Conservation (phyloP, 2,888 invertebrate species). For the Agrochola macilenta region DNA sequence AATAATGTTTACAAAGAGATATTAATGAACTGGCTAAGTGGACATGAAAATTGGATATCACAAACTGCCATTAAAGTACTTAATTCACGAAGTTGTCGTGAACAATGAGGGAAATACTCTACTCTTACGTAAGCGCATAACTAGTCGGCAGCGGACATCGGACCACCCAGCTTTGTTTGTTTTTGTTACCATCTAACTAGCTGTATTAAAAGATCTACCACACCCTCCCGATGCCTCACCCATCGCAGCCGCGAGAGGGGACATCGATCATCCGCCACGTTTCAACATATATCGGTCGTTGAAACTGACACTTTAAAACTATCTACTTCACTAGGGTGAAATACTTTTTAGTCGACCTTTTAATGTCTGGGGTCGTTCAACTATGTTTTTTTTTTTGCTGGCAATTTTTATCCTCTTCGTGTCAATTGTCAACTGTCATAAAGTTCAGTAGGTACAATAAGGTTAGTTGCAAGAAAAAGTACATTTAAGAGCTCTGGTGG, state of each 20-base stretch:
- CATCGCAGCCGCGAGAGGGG: slow-evolving; percentile 59
- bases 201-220: slow-evolving; percentile 63
- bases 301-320: slow-evolving; percentile 75
- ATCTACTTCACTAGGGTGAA: slow-evolving; percentile 69
- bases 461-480: slow-evolving; percentile 22
- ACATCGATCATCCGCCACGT: slow-evolving; percentile 66
- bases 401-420: slow-evolving; percentile 44
- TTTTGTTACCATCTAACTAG: slow-evolving; percentile 76
- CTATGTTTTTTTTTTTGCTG: slow-evolving; percentile 44
- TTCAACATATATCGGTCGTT: slow-evolving; percentile 68
- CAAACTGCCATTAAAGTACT: slow-evolving; percentile 44
- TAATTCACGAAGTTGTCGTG: slow-evolving; percentile 58
- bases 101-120: slow-evolving; percentile 72
- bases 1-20: slow-evolving; percentile 41
- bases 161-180: slow-evolving; percentile 83
- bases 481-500: slow-evolving; percentile 10
- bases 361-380: slow-evolving; percentile 59
- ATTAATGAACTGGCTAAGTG: slow-evolving; percentile 51
- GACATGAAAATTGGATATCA: slow-evolving; percentile 54
- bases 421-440: slow-evolving; percentile 31
- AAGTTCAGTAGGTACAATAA: slow-evolving; percentile 11
- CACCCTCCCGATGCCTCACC: slow-evolving; percentile 58
- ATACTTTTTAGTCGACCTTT: slow-evolving; percentile 70
- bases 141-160: slow-evolving; percentile 65
- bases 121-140: slow-evolving; percentile 68